These are phyloP conservation scores for Crotalus adamanteus DNA, from an alignment of 2,797 vertebrate species.

Conservation along the genomic window DNA sequence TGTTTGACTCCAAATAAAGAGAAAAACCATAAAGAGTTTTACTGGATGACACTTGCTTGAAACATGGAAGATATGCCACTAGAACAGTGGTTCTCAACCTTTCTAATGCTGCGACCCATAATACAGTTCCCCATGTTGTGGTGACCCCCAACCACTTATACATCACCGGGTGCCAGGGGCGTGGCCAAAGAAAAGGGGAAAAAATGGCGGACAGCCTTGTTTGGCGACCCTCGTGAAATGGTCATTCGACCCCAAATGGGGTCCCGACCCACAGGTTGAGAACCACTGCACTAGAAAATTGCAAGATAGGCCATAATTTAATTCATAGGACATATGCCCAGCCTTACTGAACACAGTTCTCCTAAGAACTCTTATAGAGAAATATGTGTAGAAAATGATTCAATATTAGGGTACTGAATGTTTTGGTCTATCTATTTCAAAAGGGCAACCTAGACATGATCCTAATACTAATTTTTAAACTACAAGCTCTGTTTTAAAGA, in stretches of 20 bases:
- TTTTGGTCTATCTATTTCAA: not conserved
- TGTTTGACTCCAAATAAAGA: not conserved
- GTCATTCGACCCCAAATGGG: no score
- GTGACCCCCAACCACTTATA: no score
- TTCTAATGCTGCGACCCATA: no score
- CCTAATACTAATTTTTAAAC: not conserved
- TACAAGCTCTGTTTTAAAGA: not conserved
- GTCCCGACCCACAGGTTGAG: no score
- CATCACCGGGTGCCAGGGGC: no score
- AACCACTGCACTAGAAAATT: not conserved
- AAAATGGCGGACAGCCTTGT: no score
- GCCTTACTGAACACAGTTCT: not conserved
- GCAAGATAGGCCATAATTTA: not conserved
- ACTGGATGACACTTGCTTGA: not conserved
- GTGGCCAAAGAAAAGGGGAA: no score
- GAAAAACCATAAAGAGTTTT: not conserved
- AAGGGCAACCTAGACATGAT: not conserved
- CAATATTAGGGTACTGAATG: not conserved
- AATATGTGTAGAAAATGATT: not conserved
- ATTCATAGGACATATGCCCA: not conserved
- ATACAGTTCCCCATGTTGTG: no score
- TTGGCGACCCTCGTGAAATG: no score
- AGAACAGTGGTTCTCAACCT: no score
- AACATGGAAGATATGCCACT: no score
- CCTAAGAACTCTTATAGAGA: not conserved